These are phyloP conservation scores for zebrafish (Danio rerio) DNA, from an alignment of 2,113 vertebrate genomes.

Conservation along the genomic window GRCz12tu NC_133189.1:58602001-58602500, in stretches of 20 bases:
- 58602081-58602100: neutral
- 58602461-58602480: too few species aligned
- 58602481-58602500: too few species aligned
- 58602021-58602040: too few species aligned
- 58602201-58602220: conserved; percentile 86
- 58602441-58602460: too few species aligned
- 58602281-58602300: conserved; percentile 86
- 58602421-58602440: too few species aligned
- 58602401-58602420: too few species aligned
- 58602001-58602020: too few species aligned
- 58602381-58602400: too few species aligned
- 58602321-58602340: conserved; percentile 90
- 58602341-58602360: conserved; percentile 68
- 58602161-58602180: conserved; percentile 85
- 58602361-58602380: neutral
- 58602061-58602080: neutral
- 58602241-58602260: conserved; percentile 92
- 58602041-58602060: neutral
- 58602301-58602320: conserved; percentile 92
- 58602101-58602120: too few species aligned
- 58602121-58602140: too few species aligned
- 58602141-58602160: neutral
- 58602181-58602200: conserved; percentile 88
- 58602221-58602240: conserved; percentile 90
- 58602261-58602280: conserved; percentile 88